phyloP scores from a whole-genome alignment of 2,797 vertebrate species.

The Rhinogobio ventralis region DNA sequence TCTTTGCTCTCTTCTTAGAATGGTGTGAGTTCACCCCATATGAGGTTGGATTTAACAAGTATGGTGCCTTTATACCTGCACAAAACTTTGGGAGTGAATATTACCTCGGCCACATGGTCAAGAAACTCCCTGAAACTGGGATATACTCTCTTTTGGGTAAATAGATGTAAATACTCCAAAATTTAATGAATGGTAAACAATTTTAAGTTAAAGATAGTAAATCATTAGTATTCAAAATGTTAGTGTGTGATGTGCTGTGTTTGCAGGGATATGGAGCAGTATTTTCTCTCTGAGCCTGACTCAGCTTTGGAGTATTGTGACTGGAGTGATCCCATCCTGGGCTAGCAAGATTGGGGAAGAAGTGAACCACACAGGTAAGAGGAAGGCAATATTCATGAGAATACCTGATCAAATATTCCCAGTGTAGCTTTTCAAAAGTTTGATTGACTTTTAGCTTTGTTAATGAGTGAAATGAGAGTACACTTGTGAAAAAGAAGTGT shows the following conservation, averaged over 20 bases:
- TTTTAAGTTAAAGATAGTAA: neutral
- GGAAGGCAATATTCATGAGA: neutral
- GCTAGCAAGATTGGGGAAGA: conserved; percentile 72
- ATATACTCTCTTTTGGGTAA: conserved; percentile 24
- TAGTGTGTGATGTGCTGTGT: conserved; percentile 60
- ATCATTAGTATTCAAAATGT: neutral
- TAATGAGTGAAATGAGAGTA: too few relatives aligned
- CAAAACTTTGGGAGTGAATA: conserved; percentile 80
- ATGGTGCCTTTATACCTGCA: conserved; percentile 73
- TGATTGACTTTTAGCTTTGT: neutral
- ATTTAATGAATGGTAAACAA: neutral
- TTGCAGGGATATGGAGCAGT: conserved; percentile 86
- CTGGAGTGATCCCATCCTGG: conserved; percentile 77
- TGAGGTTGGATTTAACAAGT: conserved; percentile 78
- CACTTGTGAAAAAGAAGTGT: neutral
- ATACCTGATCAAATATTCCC: neutral
- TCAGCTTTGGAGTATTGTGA: conserved; percentile 75
- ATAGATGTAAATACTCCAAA: neutral
- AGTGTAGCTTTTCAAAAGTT: neutral
- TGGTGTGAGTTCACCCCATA: conserved; percentile 82
- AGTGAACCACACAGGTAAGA: conserved; percentile 70
- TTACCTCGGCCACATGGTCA: conserved; percentile 74
- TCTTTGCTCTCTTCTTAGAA: conserved; percentile 63
- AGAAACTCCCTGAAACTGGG: conserved; percentile 68
- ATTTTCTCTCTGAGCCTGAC: conserved; percentile 81